Base-by-base conservation (phyloP, 2,113 vertebrate species). In the Sebastes fasciatus region DNA sequence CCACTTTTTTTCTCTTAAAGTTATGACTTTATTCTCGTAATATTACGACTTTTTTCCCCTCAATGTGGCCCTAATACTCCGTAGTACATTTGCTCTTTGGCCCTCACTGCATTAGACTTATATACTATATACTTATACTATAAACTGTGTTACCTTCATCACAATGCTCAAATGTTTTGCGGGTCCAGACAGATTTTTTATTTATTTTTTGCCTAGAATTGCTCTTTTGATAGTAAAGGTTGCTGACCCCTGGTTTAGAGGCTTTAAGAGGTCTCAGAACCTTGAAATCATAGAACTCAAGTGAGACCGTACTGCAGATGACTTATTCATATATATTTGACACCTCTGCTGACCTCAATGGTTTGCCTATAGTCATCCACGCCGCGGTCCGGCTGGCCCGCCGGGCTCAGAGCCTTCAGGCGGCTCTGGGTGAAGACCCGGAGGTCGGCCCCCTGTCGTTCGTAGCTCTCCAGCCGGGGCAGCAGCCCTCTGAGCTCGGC, bases 301-400 rank as follows among this genome's bases (percentile, higher is more conserved):
- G 46, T 11, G 10, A 11, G 1, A 9, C 21, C 4, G 14, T 11
- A 17, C 16, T 21, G 26, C 6, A 62, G 23, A 67, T 49, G 58
- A 55, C 6, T 51, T 21, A 14, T 49, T 49, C 4, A 19, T 52
- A 11, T 16, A 45, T 12, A 45, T 17, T 5, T 5, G 12, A 57
- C 4, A 4, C 5, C 0, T 4, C 1, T 13, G 1, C 94, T 94
- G 78, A 99, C 98, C 97, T 98, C 96, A 51, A 99, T 93, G 63
- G 97, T 97, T 80, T 98, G 98, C 83, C 94, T 96, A 94, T 98
- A 99, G 92, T 83, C 96, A 6, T 96, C 94, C 16, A 99, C 95
- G 70, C 97, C 95, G 16, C 92, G 94, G 71, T 99, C 97, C 0
- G 98, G 97, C 73, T 97, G 97, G 6, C 98, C 98, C 5, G 92